Base-by-base conservation (phyloP, 2,888 invertebrate genomes). In the Asteroscopus sphinx region DNA sequence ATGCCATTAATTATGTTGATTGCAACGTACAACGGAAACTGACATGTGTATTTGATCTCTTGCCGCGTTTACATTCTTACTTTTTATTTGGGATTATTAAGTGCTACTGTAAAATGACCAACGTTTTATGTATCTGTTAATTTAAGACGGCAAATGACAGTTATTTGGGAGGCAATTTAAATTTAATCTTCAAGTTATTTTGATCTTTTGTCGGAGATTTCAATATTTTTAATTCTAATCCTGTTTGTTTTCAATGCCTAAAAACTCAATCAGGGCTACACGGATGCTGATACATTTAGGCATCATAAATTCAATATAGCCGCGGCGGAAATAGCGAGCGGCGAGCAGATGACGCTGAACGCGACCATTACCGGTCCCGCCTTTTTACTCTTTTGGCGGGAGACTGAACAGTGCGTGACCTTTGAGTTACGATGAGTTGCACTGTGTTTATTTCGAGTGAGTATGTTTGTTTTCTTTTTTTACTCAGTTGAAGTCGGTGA, bases 361-460 rank as follows among this genome's bases (percentile, higher is more conserved):
- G 75, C 75, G 72, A 76, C 80, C 88, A 85, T 87, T 86, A 85
- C 86, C 84, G 85, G 82, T 81, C 77, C 55, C 68, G 77, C 67
- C 82, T 83, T 88, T 88, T 89, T 87, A 75, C 80, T 81, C 76
- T 83, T 84, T 80, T 81, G 80, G 78, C 82, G 79, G 82, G 75
- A 77, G 71, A 28, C 52, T 59, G 73, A 77, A 77, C 65, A 71
- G 57, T 60, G 56, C 65, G 53, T 59, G 64, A 64, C 73, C 61
- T 69, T 68, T 59, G 58, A 52, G 41, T 60, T 76, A 78, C 68
- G 59, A 68, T 67, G 47, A 41, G 42, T 53, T 60, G 59, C 70
- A 60, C 61, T 37, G 60, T 68, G 61, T 73, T 76, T 77, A 61
- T 68, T 72, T 72, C 44, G 47, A 67, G 54, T 57, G 48, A 51